Evolutionary conservation across 2,888 invertebrate species (phyloP).

Genomic region (Therioaphis trifolii): DNA sequence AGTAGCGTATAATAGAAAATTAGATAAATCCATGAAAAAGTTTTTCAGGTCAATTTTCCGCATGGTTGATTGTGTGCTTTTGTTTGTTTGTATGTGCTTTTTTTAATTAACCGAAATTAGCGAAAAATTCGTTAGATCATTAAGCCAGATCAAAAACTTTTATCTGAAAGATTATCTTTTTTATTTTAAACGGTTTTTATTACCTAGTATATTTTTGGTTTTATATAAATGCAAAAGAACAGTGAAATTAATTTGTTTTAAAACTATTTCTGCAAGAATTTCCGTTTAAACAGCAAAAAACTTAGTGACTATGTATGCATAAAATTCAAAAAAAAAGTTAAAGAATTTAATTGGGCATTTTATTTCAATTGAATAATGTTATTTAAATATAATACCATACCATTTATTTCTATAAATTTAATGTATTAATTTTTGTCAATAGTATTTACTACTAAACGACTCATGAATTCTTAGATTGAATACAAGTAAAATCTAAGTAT

Average conservation of each 20-base stretch:
- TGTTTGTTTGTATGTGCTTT: not conserved
- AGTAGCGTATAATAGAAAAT: not conserved
- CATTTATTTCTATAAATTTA: not conserved
- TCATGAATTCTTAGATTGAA: not conserved
- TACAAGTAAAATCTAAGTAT: no score
- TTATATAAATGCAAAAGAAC: not conserved
- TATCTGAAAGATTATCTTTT: not conserved
- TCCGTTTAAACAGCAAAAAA: not conserved
- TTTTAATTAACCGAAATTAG: slow-evolving; percentile 13
- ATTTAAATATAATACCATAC: not conserved
- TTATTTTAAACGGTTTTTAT: not conserved
- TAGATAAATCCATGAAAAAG: not conserved
- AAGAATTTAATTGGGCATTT: not conserved
- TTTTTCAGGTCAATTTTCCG: not conserved
- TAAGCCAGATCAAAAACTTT: not conserved
- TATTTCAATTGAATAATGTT: not conserved
- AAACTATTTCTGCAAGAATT: not conserved
- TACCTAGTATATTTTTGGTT: not conserved
- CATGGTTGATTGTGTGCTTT: not conserved
- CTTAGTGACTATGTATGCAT: not conserved
- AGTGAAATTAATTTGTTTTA: not conserved
- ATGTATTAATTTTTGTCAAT: not conserved
- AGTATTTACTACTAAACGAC: not conserved
- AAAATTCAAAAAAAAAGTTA: not conserved
- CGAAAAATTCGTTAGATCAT: not conserved